phyloP scores from a whole-genome alignment of 2,113 vertebrate genomes.

The Excalfactoria chinensis region DNA sequence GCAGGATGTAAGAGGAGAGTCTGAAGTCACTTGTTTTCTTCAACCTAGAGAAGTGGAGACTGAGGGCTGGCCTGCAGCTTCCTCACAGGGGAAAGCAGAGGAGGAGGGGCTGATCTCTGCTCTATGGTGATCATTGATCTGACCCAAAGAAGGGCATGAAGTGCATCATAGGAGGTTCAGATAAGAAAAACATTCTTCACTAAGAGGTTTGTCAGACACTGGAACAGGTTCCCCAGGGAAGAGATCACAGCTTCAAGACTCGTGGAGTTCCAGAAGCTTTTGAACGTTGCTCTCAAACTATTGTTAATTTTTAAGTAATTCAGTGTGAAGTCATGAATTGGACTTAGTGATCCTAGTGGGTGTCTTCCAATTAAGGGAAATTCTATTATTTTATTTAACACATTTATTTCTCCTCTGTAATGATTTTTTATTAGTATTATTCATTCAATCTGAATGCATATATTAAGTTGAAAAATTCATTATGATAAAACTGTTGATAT shows the following conservation, averaged over 20 bases:
- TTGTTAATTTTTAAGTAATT: neutral
- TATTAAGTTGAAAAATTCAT: neutral
- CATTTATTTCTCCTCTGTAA: neutral
- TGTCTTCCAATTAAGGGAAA: neutral
- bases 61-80: neutral
- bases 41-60: neutral
- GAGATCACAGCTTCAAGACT: neutral
- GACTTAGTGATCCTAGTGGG: neutral
- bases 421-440: neutral
- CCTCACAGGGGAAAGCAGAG: neutral
- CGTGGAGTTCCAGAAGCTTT: neutral
- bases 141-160: neutral
- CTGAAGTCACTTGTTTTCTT: too few species aligned
- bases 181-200: too few species aligned
- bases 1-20: too few species aligned
- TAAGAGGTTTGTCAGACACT: too few species aligned
- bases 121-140: neutral
- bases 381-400: neutral
- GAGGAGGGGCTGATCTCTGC: neutral
- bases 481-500: neutral
- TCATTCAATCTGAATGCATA: neutral
- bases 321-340: neutral
- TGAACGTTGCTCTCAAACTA: neutral
- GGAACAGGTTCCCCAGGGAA: neutral
- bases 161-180: neutral